Conservation (phyloP, 2,888 invertebrate genomes). For the Drosophila borborema region DNA sequence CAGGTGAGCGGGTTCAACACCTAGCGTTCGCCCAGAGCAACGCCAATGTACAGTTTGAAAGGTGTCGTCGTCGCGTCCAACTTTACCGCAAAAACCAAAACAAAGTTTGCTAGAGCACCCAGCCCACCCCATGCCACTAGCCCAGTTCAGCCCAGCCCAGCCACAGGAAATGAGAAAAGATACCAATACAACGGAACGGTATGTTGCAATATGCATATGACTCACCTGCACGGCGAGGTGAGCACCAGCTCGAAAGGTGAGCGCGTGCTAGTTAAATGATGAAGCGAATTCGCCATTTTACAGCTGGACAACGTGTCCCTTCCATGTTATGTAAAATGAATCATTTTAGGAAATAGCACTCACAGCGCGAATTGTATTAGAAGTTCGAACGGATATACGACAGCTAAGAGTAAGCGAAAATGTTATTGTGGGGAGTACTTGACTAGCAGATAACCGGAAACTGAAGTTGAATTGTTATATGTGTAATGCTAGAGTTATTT, state of each 20-base stretch:
- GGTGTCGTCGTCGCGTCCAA: conserved; percentile 67
- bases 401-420: conserved; percentile 13
- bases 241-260: conserved; percentile 5
- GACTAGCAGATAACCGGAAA: not conserved
- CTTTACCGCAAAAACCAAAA: conserved; percentile 61
- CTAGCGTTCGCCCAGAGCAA: conserved; percentile 33
- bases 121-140: no score
- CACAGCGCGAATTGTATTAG: not conserved
- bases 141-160: no score
- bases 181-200: conserved; percentile 28
- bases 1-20: conserved; percentile 3
- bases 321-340: conserved; percentile 8
- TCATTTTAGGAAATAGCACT: conserved; percentile 38
- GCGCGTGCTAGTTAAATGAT: conserved; percentile 54
- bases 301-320: conserved; percentile 1
- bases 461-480: not conserved
- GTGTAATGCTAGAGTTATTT: no score
- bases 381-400: conserved; percentile 1
- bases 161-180: conserved; percentile 72
- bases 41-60: conserved; percentile 35
- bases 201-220: conserved; percentile 22
- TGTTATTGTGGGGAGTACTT: not conserved
- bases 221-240: not conserved
- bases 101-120: conserved; percentile 50
- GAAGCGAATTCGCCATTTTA: conserved; percentile 53